Evolutionary conservation across 2,888 invertebrate species (phyloP), one percentile per base, ranked within the genome.

Genomic region (Micoletzkya japonica): DNA sequence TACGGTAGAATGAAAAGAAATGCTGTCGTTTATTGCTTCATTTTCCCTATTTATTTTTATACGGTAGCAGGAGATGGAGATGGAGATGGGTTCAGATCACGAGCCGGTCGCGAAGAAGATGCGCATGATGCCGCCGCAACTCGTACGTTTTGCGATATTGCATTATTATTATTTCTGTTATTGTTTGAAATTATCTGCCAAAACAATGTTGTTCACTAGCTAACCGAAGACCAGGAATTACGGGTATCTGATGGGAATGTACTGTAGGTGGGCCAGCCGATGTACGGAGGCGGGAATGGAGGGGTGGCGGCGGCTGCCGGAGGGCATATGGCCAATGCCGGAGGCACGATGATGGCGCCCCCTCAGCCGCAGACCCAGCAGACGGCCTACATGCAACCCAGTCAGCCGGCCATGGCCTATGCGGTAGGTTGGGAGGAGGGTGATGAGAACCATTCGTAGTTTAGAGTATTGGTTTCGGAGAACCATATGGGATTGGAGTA

Each of bases 41-140:
- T n/a, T n/a, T 52, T n/a, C 17, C n/a, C 52, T 6, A 57, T 44
- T 44, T 44, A 44, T 44, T 44, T 44, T 14, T 44, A 44, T 44
- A 44, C 20, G n/a, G n/a, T n/a, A n/a, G n/a, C n/a, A n/a, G n/a
- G n/a, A n/a, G n/a, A n/a, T n/a, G n/a, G n/a, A n/a, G n/a, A n/a
- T n/a, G n/a, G n/a, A n/a, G 20, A 44, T 44, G 20, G 26, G 24
- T 54, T 14, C 54, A 24, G 17, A 28, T 66, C 37, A 28, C 52
- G 74, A 74, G 61, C 74, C 74, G 0, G 63, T 70, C 26, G 56
- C 57, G 24, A 74, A 74, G 71, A 74, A 76, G 63, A 74, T 76
- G 69, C 69, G 73, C 17, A 54, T 66, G 66, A 36, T 54, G 28
- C 63, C 49, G 24, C 10, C n/a, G 20, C 6, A 37, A 44, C 26